phyloP scores from a whole-genome alignment of 2,797 vertebrate genomes.

The Cottoperca gobio region DNA sequence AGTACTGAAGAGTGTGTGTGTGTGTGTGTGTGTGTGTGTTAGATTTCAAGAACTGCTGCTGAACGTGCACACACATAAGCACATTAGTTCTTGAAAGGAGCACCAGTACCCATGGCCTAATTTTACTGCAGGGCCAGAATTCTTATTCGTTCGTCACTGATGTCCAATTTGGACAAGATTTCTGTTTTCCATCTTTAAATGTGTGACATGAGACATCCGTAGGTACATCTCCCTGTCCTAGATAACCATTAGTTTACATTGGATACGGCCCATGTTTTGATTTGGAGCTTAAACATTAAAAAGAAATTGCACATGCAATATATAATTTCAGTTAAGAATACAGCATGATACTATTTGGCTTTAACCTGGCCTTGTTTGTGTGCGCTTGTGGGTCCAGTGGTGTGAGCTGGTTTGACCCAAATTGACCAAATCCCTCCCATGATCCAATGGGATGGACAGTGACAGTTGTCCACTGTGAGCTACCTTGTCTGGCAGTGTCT shows the following conservation, averaged over 20 bases:
- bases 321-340: not conserved
- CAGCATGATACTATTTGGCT: not conserved
- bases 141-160: not conserved
- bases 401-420: slow-evolving; percentile 44
- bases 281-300: not conserved
- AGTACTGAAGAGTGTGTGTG: slow-evolving; percentile 46
- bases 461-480: slow-evolving; percentile 47
- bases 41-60: not conserved
- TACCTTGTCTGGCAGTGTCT: slow-evolving; percentile 60
- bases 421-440: slow-evolving; percentile 11
- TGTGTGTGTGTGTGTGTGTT: slow-evolving; percentile 1
- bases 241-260: not conserved
- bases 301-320: not conserved
- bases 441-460: slow-evolving; percentile 28
- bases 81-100: not conserved
- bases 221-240: not conserved
- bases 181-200: not conserved
- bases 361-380: not conserved
- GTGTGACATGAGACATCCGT: not conserved
- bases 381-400: not conserved
- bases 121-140: not conserved
- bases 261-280: not conserved
- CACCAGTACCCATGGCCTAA: not conserved
- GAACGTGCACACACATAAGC: not conserved
- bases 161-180: not conserved